phyloP scores from a whole-genome alignment of 2,888 invertebrate species.

The Drosophila meridiana region DNA sequence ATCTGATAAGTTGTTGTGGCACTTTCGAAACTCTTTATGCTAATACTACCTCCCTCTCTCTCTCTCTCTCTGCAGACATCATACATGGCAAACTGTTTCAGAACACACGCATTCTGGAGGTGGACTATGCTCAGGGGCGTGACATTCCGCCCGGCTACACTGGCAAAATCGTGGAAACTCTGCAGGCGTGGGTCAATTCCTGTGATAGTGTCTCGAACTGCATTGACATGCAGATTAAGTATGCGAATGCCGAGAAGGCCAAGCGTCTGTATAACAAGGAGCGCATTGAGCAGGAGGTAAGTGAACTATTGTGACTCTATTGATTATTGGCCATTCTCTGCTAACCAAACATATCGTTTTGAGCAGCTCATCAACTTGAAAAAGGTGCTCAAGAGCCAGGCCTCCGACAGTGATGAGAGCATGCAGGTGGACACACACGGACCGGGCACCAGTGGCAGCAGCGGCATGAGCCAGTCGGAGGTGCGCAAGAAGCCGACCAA shows the following conservation, averaged over 20 bases:
- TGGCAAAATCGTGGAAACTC: slow-evolving; percentile 91
- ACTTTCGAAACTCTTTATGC: background rate
- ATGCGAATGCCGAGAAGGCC: slow-evolving; percentile 94
- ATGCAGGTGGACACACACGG: slow-evolving; percentile 91
- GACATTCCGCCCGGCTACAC: slow-evolving; percentile 95
- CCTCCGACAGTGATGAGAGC: slow-evolving; percentile 93
- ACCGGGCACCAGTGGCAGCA: slow-evolving; percentile 86
- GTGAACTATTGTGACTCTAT: slow-evolving; percentile 24
- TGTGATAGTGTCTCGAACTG: slow-evolving; percentile 95
- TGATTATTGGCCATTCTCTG: background rate
- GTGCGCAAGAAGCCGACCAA: slow-evolving; percentile 84
- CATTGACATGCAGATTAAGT: slow-evolving; percentile 94
- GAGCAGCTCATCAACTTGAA: slow-evolving; percentile 92
- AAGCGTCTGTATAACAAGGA: slow-evolving; percentile 92
- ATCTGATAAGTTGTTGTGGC: background rate
- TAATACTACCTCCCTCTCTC: background rate
- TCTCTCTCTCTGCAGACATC: slow-evolving; percentile 88
- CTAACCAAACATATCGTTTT: background rate
- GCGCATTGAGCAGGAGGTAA: slow-evolving; percentile 94
- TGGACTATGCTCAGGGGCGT: slow-evolving; percentile 96
- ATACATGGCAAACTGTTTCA: slow-evolving; percentile 98
- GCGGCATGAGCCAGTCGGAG: slow-evolving; percentile 67
- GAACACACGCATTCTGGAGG: slow-evolving; percentile 95
- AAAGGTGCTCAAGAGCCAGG: slow-evolving; percentile 93
- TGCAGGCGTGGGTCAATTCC: slow-evolving; percentile 95